Percentiles rank a stretch among this genome's conserved stretches.
Evolutionary conservation across 2,113 vertebrate species (phyloP).

Genomic region (Pseudopodoces humilis): DNA sequence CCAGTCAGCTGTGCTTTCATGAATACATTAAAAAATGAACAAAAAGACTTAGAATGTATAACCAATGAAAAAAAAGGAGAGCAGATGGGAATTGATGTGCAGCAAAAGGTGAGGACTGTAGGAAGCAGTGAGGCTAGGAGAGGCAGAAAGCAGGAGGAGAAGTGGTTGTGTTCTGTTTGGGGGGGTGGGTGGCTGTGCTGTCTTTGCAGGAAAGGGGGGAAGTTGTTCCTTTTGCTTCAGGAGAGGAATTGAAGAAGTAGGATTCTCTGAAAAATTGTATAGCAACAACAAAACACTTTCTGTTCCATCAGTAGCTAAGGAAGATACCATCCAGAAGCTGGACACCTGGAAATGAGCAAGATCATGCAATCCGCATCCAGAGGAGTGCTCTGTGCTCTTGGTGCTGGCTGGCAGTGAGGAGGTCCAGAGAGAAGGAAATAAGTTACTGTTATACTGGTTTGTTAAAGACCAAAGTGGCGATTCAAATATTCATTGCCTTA

Average conservation of each 20-base stretch:
- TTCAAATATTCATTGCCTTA: neutral
- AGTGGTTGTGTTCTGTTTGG: neutral
- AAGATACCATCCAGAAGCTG: neutral
- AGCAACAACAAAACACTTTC: neutral
- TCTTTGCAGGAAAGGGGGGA: neutral
- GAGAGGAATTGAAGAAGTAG: neutral
- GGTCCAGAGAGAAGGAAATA: neutral
- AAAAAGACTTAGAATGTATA: neutral
- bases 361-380: neutral
- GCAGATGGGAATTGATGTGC: neutral
- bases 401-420: neutral
- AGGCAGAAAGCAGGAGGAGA: neutral
- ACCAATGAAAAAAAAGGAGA: neutral
- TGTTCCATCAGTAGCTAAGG: neutral
- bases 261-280: neutral
- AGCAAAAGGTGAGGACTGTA: neutral
- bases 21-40: slow-evolving; percentile 2
- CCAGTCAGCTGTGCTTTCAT: neutral
- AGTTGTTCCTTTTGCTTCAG: neutral
- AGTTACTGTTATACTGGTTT: neutral
- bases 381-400: neutral
- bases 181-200: neutral
- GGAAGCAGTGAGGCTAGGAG: neutral
- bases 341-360: neutral
- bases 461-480: neutral